A percentile compares a stretch with the other conserved stretches of the same genome.
These are phyloP conservation scores for Gymnosoma rotundatum DNA, from an alignment of 2,888 invertebrate genomes.

Conservation along the genomic window DNA sequence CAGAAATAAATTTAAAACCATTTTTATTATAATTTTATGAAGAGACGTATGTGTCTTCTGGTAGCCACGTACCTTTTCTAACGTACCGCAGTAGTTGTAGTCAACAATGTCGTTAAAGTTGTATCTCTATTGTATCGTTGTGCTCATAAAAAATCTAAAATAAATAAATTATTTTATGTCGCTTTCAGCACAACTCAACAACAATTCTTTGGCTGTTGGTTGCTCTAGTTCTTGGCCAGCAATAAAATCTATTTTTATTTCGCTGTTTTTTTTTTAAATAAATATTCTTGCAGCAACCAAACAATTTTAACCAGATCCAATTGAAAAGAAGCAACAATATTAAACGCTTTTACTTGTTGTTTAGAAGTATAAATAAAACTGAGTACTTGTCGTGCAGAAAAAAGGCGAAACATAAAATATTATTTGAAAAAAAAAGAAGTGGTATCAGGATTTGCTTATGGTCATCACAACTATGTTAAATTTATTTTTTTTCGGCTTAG, in stretches of 20 bases:
- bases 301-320: slow-evolving; percentile 30
- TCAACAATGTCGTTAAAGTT: slow-evolving; percentile 35
- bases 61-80: slow-evolving; percentile 31
- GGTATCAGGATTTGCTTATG: slow-evolving; percentile 48
- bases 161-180: slow-evolving; percentile 67
- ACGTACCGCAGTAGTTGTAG: slow-evolving; percentile 24
- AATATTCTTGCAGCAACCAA: background rate
- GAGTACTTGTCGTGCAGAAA: slow-evolving; percentile 8
- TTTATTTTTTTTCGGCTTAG: slow-evolving; percentile 1
- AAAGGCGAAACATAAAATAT: slow-evolving; percentile 26
- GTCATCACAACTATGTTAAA: slow-evolving; percentile 42
- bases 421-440: slow-evolving; percentile 11
- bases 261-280: slow-evolving; percentile 17
- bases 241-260: slow-evolving; percentile 50
- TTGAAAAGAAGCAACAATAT: slow-evolving; percentile 24
- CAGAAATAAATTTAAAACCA: slow-evolving; percentile 28
- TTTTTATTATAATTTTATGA: too few relatives aligned
- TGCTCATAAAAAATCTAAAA: slow-evolving; percentile 50
- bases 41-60: background rate
- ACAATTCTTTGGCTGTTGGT: slow-evolving; percentile 56
- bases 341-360: slow-evolving; percentile 5
- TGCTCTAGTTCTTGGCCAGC: slow-evolving; percentile 56
- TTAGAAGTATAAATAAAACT: slow-evolving; percentile 41
- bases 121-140: slow-evolving; percentile 44
- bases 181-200: slow-evolving; percentile 63